Evolutionary conservation across 2,113 vertebrate species (phyloP), one percentile per base, ranked within the genome.

Genomic region (Hippotragus niger): DNA sequence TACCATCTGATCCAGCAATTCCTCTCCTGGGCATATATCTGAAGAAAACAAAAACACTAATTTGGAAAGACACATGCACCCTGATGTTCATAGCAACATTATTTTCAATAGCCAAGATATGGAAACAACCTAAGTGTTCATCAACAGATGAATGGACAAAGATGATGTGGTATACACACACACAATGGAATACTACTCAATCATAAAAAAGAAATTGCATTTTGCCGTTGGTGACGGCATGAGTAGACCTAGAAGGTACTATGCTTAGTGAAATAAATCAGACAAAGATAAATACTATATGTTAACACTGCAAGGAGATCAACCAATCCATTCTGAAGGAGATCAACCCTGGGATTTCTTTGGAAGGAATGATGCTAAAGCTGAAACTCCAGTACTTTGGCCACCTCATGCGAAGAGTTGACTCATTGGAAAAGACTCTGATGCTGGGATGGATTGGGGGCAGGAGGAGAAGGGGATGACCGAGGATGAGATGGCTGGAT

Each of bases 381-480:
- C 58, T 60, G 11, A 60, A 60, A 2, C 11, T 60, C 11, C 11
- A 60, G 11, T 60, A 29, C 58, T 60, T 60, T 60, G 58, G 27
- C 58, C 11, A 60, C 58, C 11, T 60, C 27, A 29, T 60, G 58
- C 0, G 0, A 29, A 29, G 27, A 60, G 58, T 13, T 29, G 58
- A 60, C 58, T 60, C 55, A 60, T 13, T 60, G 58, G 58, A 60
- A 60, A 60, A 60, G 27, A 60, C 27, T 29, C 58, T 60, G 27
- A 60, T 60, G 27, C 27, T 60, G 5, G 58, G 58, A 60, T 27
- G 27, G 58, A 8, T 29, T 60, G 11, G 11, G 57, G 58, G 58
- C 58, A 13, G 58, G 58, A 60, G 11, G 1, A 60, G 57, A 58
- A 60, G 10, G 23, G 10, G 9, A 58, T 0, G 0, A 58, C 57